Evolutionary conservation across 2,888 invertebrate species (phyloP).

Genomic region (Tetanocera ferruginea): DNA sequence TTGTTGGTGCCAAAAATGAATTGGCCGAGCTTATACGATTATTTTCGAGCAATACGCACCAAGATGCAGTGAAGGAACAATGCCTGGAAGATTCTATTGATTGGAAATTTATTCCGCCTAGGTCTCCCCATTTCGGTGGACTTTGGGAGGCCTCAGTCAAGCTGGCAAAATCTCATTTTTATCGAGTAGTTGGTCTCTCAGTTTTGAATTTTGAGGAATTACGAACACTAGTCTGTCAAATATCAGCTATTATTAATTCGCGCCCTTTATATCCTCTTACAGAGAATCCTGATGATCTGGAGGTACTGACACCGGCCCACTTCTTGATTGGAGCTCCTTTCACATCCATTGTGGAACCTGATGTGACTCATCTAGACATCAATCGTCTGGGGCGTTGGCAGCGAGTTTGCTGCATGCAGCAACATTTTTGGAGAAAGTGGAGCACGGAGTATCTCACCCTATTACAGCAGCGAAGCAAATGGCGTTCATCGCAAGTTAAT

Average conservation of each 20-base stretch:
- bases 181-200: slow-evolving; percentile 34
- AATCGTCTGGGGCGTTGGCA: slow-evolving; percentile 42
- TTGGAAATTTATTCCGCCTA: slow-evolving; percentile 42
- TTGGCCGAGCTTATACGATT: not conserved
- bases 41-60: not conserved
- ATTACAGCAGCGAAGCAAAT: slow-evolving; percentile 47
- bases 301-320: slow-evolving; percentile 44
- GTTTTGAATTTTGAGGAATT: slow-evolving; percentile 45
- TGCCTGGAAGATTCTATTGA: slow-evolving; percentile 38
- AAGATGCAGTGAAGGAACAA: slow-evolving; percentile 30
- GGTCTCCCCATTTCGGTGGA: slow-evolving; percentile 44
- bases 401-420: slow-evolving; percentile 39
- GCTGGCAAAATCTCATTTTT: slow-evolving; percentile 43
- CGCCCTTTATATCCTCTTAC: slow-evolving; percentile 43
- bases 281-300: slow-evolving; percentile 41
- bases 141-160: slow-evolving; percentile 45
- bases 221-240: slow-evolving; percentile 44
- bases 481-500: slow-evolving; percentile 34
- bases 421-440: slow-evolving; percentile 47
- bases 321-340: slow-evolving; percentile 44
- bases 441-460: slow-evolving; percentile 40
- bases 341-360: slow-evolving; percentile 39
- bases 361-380: slow-evolving; percentile 40
- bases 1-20: too few relatives aligned
- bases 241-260: slow-evolving; percentile 46